phyloP scores from a whole-genome alignment of 2,113 vertebrate species.

The Hyaena hyaena region DNA sequence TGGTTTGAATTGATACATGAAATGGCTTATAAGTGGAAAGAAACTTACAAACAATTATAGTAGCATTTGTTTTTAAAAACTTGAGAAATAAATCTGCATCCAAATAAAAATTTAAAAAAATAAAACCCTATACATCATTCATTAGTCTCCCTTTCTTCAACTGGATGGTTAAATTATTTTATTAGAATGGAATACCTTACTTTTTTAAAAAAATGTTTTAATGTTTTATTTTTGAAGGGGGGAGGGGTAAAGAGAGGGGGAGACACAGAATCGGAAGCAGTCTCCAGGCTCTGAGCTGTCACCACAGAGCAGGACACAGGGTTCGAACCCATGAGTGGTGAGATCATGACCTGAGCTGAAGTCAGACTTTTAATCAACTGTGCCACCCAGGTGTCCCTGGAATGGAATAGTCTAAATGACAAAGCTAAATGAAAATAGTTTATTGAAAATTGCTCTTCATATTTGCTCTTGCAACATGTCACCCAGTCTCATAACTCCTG shows the following conservation, averaged over 20 bases:
- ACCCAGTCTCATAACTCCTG: neutral
- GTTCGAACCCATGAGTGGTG: too few species aligned
- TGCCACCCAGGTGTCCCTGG: too few species aligned
- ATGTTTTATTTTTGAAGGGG: too few species aligned
- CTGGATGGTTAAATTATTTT: neutral
- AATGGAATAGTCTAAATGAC: neutral
- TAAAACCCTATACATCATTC: neutral
- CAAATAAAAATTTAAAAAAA: neutral
- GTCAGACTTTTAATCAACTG: too few species aligned
- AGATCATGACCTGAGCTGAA: too few species aligned
- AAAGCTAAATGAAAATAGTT: neutral
- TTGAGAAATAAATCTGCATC: neutral
- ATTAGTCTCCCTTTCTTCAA: neutral
- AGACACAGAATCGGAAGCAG: too few species aligned
- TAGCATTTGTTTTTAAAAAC: neutral
- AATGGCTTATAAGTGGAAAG: neutral
- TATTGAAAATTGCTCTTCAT: neutral
- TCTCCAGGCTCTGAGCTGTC: too few species aligned
- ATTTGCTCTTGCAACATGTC: neutral
- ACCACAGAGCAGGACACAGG: too few species aligned
- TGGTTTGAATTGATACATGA: neutral
- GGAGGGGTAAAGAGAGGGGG: too few species aligned
- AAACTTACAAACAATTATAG: neutral
- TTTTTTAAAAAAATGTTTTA: too few species aligned
- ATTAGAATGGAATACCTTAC: neutral